Evolutionary conservation across 2,797 vertebrate species (phyloP), one percentile per base, ranked within the genome.

Genomic region (Myoxocephalus aenaeus): DNA sequence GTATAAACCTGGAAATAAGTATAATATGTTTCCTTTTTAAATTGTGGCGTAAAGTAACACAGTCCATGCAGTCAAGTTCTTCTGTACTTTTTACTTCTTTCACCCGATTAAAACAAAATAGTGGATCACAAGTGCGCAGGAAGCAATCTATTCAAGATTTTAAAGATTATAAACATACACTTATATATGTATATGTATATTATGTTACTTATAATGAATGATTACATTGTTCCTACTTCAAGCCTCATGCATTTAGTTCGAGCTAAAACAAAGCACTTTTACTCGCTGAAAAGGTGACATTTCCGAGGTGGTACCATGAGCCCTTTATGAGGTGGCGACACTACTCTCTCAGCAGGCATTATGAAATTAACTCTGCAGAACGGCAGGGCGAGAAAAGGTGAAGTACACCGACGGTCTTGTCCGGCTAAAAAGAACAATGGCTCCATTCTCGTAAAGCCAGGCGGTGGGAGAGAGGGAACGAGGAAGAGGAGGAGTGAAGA

Each of bases 341-440:
- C 27, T n/a, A 2, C 32, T 65, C 46, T 73, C 58, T 73, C 72
- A 44, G 62, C 66, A 66, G 58, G 59, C 59, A 10, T 75, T 58
- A 48, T 63, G 36, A 80, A 82, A 62, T 70, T 3, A 77, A 50
- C 65, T 84, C 40, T 22, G 50, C 63, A 50, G 58, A 74, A 51
- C 32, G 0, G 14, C 70, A 10, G 69, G 51, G 25, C 10, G 34
- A 77, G 63, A 42, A 56, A 61, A 74, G 51, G 62, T 75, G 5
- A 82, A 56, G 67, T 40, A 51, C 63, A 68, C 0, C 4, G 51
- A 59, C 64, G 70, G 61, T 70, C 69, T 67, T 59, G 76, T 86
- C 67, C 38, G 9, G 64, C 64, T 50, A n/a, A 63, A 32, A 64
- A 62, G 77, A 84, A 86, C 84, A 87, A 80, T 78, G 73, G 68